Evolutionary conservation across 2,113 vertebrate genomes (phyloP), one percentile per base, ranked within the genome.

Genomic region (Ochotona curzoniae): DNA sequence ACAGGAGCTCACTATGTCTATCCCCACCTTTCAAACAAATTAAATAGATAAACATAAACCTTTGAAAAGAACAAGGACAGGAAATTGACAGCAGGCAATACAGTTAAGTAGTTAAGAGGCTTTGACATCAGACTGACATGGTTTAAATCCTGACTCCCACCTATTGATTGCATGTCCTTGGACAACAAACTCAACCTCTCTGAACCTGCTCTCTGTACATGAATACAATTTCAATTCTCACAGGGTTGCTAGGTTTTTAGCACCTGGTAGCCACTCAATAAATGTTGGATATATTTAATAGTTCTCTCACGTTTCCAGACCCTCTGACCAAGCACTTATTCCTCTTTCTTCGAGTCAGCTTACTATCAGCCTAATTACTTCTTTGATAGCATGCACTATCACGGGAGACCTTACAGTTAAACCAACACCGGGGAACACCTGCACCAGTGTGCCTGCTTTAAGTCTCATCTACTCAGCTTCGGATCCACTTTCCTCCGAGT

Each of bases 141-240:
- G 30, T 90, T 89, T 87, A 91, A 83, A 87, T 18, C 12, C 26
- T 66, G 26, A 80, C 73, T 75, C 80, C 49, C n/a, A 71, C 14
- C 49, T 67, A n/a, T 20, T 38, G 60, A 30, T 30, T 87, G 17
- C 49, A 44, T 47, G 18, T 71, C 30, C n/a, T 71, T 87, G 26
- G 23, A 85, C 49, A 89, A 93, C 61, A 74, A 78, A 76, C 12
- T 60, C 14, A 12, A 61, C 49, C 60, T 87, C 63, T 66, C 49
- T 80, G 23, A 95, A 74, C n/a, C 28, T 83, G 11, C 0, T 49
- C 83, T 86, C 26, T 94, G 64, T 87, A 70, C 88, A 90, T 35
- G 91, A 49, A 93, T 94, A 75, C 44, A 88, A 87, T 75, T 91
- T 23, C 86, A 74, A 60, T 78, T 51, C 74, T 90, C 88, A 91